These are phyloP conservation scores for Uromys caudimaculatus DNA, from an alignment of 2,797 vertebrate species.

Conservation along the genomic window DNA sequence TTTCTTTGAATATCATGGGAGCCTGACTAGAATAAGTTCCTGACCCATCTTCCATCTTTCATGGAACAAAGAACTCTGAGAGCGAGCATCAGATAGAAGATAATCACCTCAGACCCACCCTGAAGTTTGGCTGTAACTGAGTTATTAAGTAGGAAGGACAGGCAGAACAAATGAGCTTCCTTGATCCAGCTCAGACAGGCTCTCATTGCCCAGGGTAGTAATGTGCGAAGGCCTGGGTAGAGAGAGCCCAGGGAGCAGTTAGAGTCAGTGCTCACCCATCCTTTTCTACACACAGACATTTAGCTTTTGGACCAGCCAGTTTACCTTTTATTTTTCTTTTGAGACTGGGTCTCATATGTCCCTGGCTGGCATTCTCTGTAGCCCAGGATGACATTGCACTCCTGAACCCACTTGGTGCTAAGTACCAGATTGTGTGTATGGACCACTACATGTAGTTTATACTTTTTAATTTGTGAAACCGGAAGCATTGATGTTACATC, in stretches of 20 bases:
- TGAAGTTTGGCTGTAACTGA: neutral
- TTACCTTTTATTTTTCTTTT: neutral
- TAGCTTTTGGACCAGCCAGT: neutral
- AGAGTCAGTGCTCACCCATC: neutral
- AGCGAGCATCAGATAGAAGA: neutral
- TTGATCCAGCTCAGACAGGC: neutral
- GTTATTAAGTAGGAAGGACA: neutral
- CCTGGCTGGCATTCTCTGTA: neutral
- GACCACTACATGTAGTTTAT: no score
- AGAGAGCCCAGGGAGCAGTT: accelerated
- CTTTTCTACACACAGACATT: neutral
- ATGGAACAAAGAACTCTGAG: neutral
- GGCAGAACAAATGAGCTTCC: neutral
- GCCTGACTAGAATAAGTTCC: neutral
- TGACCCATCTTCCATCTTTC: neutral
- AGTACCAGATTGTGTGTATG: neutral
- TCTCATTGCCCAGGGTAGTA: neutral
- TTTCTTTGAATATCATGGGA: conserved; percentile 45
- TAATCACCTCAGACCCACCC: neutral
- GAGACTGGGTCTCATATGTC: neutral
- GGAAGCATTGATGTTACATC: neutral
- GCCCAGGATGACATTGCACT: neutral
- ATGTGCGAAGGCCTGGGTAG: no score
- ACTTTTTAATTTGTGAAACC: neutral
- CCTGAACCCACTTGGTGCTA: neutral